Evolutionary conservation across 2,113 vertebrate species (phyloP).

Genomic region (Pimephales promelas): DNA sequence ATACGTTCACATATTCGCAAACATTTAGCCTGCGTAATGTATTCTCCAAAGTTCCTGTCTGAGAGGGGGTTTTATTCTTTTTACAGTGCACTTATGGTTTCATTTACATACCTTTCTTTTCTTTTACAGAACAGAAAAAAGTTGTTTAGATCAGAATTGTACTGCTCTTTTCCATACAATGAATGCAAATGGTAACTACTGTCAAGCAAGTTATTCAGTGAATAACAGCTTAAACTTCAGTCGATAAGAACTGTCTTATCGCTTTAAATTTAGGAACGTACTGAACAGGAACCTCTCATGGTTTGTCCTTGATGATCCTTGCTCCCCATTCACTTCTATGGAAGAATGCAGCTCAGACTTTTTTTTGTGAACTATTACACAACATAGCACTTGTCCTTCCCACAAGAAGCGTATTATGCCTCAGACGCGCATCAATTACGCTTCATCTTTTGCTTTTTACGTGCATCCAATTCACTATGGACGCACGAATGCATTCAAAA

Average conservation of each 20-base stretch:
- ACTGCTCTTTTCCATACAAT: not conserved
- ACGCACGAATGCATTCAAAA: too few relatives aligned
- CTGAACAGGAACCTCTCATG: not conserved
- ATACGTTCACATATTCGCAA: conserved; percentile 47
- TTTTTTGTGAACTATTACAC: not conserved
- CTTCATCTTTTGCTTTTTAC: too few relatives aligned
- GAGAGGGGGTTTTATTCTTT: not conserved
- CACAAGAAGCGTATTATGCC: too few relatives aligned
- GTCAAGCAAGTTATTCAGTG: not conserved
- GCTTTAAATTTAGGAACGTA: not conserved
- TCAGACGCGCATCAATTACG: too few relatives aligned
- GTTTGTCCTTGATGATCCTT: too few relatives aligned
- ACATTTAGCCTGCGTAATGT: conserved; percentile 40
- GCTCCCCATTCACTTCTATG: too few relatives aligned
- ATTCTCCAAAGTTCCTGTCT: not conserved
- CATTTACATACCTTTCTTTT: not conserved
- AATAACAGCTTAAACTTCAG: conserved; percentile 33
- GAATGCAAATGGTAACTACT: not conserved
- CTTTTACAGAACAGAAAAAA: not conserved
- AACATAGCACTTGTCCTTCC: too few relatives aligned
- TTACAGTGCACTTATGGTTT: not conserved
- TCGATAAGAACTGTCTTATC: not conserved
- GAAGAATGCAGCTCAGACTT: too few relatives aligned
- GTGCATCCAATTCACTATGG: too few relatives aligned
- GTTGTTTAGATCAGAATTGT: not conserved